Evolutionary conservation across 2,113 vertebrate species (phyloP).

Genomic region (Periophthalmodon schlosseri): DNA sequence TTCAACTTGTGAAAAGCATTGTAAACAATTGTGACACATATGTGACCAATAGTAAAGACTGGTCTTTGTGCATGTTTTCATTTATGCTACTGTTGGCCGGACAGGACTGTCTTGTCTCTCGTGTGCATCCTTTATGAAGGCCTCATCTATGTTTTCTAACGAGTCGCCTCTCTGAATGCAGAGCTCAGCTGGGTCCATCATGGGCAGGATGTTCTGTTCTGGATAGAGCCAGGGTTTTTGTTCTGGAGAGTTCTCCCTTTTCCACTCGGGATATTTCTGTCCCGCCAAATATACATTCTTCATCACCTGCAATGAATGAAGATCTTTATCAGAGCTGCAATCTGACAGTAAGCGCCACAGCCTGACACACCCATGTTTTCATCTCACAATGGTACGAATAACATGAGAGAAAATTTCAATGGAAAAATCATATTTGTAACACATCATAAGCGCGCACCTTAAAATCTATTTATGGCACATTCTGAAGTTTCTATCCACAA

Average conservation of each 20-base stretch:
- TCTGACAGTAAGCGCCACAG: not conserved
- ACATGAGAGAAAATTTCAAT: not conserved
- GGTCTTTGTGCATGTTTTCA: conserved; percentile 12
- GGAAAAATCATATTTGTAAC: not conserved
- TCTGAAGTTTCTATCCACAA: not conserved
- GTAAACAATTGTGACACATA: conserved; percentile 60
- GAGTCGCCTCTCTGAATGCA: conserved; percentile 77
- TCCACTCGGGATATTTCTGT: conserved; percentile 76
- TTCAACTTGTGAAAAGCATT: conserved; percentile 32
- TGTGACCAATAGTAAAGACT: not conserved
- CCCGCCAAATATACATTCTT: conserved; percentile 76
- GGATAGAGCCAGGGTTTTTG: conserved; percentile 81
- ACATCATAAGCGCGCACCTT: not conserved
- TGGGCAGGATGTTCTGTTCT: conserved; percentile 74
- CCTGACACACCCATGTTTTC: conserved; percentile 26
- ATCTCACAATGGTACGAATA: not conserved
- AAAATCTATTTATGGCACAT: not conserved
- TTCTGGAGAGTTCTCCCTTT: conserved; percentile 64
- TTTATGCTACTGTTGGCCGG: not conserved
- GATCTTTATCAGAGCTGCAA: conserved; percentile 1
- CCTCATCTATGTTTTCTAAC: conserved; percentile 80
- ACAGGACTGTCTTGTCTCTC: conserved; percentile 64
- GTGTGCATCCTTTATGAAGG: conserved; percentile 47
- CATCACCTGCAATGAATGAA: conserved; percentile 70
- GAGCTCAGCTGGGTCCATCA: conserved; percentile 76